phyloP scores from a whole-genome alignment of 64 coral and sea anemone genomes.

The Montipora sp. region DNA sequence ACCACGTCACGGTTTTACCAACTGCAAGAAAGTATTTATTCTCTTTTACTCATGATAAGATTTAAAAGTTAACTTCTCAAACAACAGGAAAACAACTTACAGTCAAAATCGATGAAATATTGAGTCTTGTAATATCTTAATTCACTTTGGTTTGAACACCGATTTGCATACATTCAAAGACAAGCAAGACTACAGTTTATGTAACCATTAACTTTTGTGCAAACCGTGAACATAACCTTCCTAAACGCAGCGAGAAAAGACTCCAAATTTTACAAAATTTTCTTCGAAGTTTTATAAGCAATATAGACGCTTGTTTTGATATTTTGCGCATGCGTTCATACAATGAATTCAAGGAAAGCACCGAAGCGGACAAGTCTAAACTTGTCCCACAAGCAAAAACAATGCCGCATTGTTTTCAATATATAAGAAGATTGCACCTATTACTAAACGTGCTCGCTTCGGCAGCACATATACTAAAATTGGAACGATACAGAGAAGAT shows the following conservation, averaged over 20 bases:
- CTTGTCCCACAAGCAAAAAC: not conserved
- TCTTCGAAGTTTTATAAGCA: not conserved
- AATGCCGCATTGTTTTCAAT: not conserved
- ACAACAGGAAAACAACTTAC: too few relatives aligned
- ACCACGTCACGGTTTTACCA: too few relatives aligned
- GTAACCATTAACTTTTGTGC: not conserved
- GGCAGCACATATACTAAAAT: constrained; percentile 18
- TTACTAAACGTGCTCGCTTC: not conserved
- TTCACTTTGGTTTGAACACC: not conserved
- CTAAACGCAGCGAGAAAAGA: not conserved
- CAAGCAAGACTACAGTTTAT: not conserved
- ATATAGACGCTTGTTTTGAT: not conserved
- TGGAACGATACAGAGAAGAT: constrained; percentile 18
- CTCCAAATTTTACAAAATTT: not conserved
- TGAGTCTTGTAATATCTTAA: not conserved
- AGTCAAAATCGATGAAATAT: not conserved
- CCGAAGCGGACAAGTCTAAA: not conserved
- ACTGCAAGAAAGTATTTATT: too few relatives aligned
- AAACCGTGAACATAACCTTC: not conserved
- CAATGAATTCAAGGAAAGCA: not conserved
- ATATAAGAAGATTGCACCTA: not conserved
- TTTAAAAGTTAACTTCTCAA: too few relatives aligned
- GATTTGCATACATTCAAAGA: not conserved
- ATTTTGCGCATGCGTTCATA: not conserved
- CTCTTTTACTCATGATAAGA: too few relatives aligned